Base-by-base conservation (phyloP, 2,113 vertebrate species). In the Ageneiosus marmoratus region DNA sequence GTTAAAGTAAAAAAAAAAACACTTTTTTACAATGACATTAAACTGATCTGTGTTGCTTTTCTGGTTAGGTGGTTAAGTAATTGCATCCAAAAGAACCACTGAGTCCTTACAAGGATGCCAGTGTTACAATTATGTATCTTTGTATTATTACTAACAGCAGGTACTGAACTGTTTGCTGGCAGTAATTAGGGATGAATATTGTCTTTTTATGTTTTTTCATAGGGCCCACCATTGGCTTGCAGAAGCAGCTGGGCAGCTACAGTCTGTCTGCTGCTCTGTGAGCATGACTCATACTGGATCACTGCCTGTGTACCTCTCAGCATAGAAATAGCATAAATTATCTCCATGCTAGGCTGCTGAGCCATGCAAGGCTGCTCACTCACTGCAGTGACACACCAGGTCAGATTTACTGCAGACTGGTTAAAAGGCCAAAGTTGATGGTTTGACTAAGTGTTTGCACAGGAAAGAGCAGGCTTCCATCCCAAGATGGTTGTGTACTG, bases 271-370 rank as follows among this genome's bases (percentile, higher is more conserved):
- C 62, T 20, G 32, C 32, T 62, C 53, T 62, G 65, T 50, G 34
- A 48, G 20, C 69, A 48, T 87, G 79, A 84, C 75, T 82, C 73
- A 82, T 79, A 46, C 77, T 60, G 69, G 81, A 72, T 75, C 20
- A 67, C 27, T 78, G 51, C 75, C 37, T 56, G 20, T 50, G 10
- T 55, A 55, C 29, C 37, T 44, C 11, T 48, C 37, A 79, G 76
- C 76, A 67, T 46, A 20, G 50, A 77, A 60, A 79, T 56, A 83
- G 13, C 27, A 80, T 70, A 80, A 83, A 83, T 83, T 63, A 80
- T 18, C 4, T 37, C 22, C 20, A 32, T 46, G 74, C 82, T 70
- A 65, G 60, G 41, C 72, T 5, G 3, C 18, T 4, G 24, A 32
- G 46, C 62, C 10, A 20, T n/a, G n/a, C n/a, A n/a, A n/a, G n/a